Evolutionary conservation across 2,888 invertebrate genomes (phyloP), one percentile per base, ranked within the genome.

Genomic region (Eilema sororculum): DNA sequence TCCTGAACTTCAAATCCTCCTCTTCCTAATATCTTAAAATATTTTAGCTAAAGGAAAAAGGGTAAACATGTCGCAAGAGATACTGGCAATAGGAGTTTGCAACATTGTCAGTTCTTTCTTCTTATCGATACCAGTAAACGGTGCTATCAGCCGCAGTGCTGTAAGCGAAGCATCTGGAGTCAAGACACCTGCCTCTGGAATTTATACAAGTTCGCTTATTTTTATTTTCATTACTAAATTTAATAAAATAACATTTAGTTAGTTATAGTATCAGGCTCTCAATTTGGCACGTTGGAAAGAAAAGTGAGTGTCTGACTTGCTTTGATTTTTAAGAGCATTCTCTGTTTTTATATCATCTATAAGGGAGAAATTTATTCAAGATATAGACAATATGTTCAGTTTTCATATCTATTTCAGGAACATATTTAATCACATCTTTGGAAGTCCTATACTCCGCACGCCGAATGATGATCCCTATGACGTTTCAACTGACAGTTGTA

Each of bases 81-180:
- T 98, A 91, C 91, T 98, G 64, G 97, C 98, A 1, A 91, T 98
- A 62, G 97, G 97, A 22, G 86, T 97, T 13, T 97, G 97, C 86
- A 98, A 98, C 90, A 88, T 98, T 28, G 89, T 97, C 56, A 97
- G 97, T 71, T 96, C 97, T 58, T 97, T 98, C 89, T 97, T 98
- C 84, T 96, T 96, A 20, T 97, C 98, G 0, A 97, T 97, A 89
- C 98, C 98, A 1, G 96, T 97, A 41, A 96, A 96, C 86, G 98
- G 97, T 46, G 97, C 97, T 3, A 97, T 97, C 87, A 96, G 97
- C 1, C 93, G 97, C 79, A 97, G 97, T 84, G 98, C 98, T 74
- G 97, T 98, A 58, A 98, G 97, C 91, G 97, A 97, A 76, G 97
- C 97, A 63, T 97, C 97, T 82, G 98, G 98, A 9, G 97, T 98